Evolutionary conservation across 64 coral and sea anemone genomes (phyloP), one percentile per base, ranked within the genome.

Genomic region (Platygyra sinensis): DNA sequence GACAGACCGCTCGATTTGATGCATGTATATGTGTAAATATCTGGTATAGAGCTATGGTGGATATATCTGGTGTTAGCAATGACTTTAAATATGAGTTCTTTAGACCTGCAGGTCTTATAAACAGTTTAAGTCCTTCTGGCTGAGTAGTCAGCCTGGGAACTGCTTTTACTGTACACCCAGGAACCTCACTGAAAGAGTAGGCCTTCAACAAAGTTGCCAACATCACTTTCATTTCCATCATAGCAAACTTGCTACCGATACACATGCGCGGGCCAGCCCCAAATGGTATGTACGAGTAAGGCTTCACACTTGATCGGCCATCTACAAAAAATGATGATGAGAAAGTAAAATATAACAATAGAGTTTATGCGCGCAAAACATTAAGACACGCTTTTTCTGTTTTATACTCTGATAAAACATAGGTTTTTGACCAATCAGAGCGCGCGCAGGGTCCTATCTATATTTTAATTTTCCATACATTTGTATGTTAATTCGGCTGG

Each of bases 221-320:
- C 25, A 72, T 42, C 30, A 85, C 81, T 29, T 25, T 85, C 62
- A 85, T 71, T 22, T 85, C 81, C 81, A 85, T 85, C 33, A 52
- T 4, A 16, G 81, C 81, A 85, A 85, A 71, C 73, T 92, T 92
- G 73, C 86, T 77, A 10, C 90, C 90, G 30, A 92, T 86, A 38
- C 90, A 92, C 49, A 67, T 55, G 36, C 90, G 80, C 62, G 90
- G 74, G 10, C 90, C 90, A 86, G 74, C 29, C 12, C 80, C 82
- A 59, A 92, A 92, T 31, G 90, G 90, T 15, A 92, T 20, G 61
- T 76, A 59, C 2, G 74, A 22, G 33, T 78, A 59, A n/a, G 81
- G 81, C 17, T 42, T 33, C 2, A 28, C 67, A 39, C 60, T 32
- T 82, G 80, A 8, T 38, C 38, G 60, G 65, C 18, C 81, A 32